Conservation (phyloP, 2,888 invertebrate species). For the Agonopterix heracliana region DNA sequence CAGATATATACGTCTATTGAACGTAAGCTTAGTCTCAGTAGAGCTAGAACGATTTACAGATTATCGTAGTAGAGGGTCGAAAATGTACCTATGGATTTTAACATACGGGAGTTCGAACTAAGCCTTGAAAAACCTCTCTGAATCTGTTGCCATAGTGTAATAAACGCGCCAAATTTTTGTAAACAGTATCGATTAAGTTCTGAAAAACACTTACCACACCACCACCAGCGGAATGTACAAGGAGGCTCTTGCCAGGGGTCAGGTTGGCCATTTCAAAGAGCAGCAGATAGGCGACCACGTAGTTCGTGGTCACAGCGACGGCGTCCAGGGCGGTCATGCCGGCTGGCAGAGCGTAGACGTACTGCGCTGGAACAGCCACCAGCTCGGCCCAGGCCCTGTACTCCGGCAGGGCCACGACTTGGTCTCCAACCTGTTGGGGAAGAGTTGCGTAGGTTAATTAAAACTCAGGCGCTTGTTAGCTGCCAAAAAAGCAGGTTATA, state of each 20-base stretch:
- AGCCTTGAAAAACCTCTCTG: too few species aligned
- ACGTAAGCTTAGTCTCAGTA: too few species aligned
- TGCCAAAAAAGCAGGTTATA: too few species aligned
- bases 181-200: not conserved
- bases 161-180: too few species aligned
- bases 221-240: slow-evolving; percentile 91
- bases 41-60: too few species aligned
- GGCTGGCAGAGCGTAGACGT: slow-evolving; percentile 85
- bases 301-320: slow-evolving; percentile 90
- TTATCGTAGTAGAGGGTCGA: too few species aligned
- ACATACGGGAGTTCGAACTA: too few species aligned
- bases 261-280: slow-evolving; percentile 90
- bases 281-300: slow-evolving; percentile 89
- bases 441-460: not conserved
- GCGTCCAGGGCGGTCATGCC: slow-evolving; percentile 87
- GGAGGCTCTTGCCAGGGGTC: slow-evolving; percentile 85
- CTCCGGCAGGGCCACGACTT: slow-evolving; percentile 90
- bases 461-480: not conserved
- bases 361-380: slow-evolving; percentile 86
- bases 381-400: slow-evolving; percentile 92
- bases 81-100: too few species aligned
- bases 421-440: slow-evolving; percentile 81
- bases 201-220: slow-evolving; percentile 84
- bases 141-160: too few species aligned
- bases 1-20: too few species aligned